Conservation (phyloP, 2,797 vertebrate species). For the Sparus aurata region DNA sequence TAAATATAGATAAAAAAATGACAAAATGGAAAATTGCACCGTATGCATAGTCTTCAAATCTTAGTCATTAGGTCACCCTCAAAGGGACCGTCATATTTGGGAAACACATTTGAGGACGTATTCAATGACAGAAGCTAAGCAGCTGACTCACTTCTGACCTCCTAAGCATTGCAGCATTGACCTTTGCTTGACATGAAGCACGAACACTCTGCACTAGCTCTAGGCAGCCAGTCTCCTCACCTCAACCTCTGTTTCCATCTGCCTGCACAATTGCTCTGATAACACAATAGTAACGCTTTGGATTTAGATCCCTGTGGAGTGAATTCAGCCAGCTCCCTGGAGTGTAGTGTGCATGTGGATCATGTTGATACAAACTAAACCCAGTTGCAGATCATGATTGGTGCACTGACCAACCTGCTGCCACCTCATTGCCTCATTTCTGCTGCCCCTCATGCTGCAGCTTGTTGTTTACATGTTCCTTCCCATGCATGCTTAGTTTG, state of each 20-base stretch:
- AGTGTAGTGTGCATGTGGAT: constrained; percentile 5
- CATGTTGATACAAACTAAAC: not conserved
- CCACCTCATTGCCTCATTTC: constrained; percentile 24
- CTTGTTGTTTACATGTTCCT: constrained; percentile 69
- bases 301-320: not conserved
- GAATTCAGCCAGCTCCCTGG: not conserved
- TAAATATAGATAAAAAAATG: not conserved
- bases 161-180: constrained; percentile 28
- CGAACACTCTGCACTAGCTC: constrained; percentile 10
- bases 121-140: constrained; percentile 3
- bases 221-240: constrained; percentile 6
- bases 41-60: not conserved
- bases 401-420: constrained; percentile 36
- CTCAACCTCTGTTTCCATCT: constrained; percentile 20
- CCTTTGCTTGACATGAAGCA: constrained; percentile 46
- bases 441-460: constrained; percentile 33
- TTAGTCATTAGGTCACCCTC: not conserved
- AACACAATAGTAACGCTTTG: constrained; percentile 24
- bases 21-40: not conserved
- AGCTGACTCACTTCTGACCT: constrained; percentile 33
- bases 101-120: not conserved
- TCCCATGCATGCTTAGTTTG: constrained; percentile 60
- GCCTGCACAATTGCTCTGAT: constrained; percentile 31
- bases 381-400: constrained; percentile 21
- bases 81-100: not conserved